Conservation (phyloP, 2,888 invertebrate genomes). For the Ectemnius lituratus region DNA sequence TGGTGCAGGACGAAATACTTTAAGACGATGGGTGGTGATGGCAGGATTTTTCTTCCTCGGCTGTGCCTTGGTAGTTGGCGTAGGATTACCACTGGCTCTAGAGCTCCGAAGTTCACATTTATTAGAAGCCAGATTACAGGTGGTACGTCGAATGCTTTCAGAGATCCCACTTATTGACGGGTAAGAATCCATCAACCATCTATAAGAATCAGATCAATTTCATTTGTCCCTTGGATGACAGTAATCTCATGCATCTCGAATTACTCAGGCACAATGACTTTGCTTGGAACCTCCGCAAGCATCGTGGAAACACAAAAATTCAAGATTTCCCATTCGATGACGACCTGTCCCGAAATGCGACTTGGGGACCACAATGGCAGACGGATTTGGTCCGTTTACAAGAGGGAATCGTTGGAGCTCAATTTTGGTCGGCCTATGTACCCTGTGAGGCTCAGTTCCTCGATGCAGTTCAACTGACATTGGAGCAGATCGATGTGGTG, state of each 20-base stretch:
- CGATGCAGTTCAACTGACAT: conserved; percentile 83
- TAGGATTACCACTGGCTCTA: conserved; percentile 79
- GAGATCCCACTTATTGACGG: conserved; percentile 81
- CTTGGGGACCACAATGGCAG: conserved; percentile 77
- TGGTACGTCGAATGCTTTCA: conserved; percentile 79
- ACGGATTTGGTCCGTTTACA: conserved; percentile 79
- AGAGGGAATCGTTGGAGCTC: conserved; percentile 79
- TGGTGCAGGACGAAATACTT: conserved; percentile 57
- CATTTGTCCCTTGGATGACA: conserved; percentile 9
- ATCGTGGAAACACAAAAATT: conserved; percentile 73
- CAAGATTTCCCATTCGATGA: conserved; percentile 76
- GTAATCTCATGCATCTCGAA: too few relatives aligned
- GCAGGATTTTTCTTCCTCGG: conserved; percentile 72
- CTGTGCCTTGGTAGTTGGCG: conserved; percentile 75
- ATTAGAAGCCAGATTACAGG: conserved; percentile 80
- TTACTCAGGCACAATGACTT: conserved; percentile 76
- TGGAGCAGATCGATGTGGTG: conserved; percentile 85
- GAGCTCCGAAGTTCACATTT: conserved; percentile 81
- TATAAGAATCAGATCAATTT: background rate
- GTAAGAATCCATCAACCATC: conserved; percentile 60
- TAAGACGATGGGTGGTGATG: conserved; percentile 72
- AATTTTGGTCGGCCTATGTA: conserved; percentile 78
- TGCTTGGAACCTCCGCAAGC: conserved; percentile 77
- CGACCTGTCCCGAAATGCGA: conserved; percentile 72
- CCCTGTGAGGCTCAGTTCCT: conserved; percentile 83